Evolutionary conservation across 2,888 invertebrate genomes (phyloP), one percentile per base, ranked within the genome.

Genomic region (Andricus curvator): DNA sequence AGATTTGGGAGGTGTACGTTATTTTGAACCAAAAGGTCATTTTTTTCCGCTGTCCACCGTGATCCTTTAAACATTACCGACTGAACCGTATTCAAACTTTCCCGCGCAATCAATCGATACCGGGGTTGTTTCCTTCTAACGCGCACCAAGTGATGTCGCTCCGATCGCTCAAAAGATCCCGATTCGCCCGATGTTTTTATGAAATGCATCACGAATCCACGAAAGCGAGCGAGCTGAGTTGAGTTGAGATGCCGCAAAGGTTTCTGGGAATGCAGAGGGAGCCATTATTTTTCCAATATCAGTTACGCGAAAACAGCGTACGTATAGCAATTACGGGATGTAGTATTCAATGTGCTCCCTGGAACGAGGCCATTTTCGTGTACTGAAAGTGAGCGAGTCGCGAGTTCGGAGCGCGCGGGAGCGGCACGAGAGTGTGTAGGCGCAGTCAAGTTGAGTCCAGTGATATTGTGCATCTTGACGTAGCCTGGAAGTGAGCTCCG

Each of bases 231-330:
- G 77, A 81, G 87, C 85, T 88, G 37, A 33, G 89, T 87, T 76
- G 78, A 81, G 86, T 85, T 88, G 89, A 88, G 89, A 88, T 89
- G 90, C 87, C 93, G 93, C 93, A 93, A 93, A 91, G 93, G 92
- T 93, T 94, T 93, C 93, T 94, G 94, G 94, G 94, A 93, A 93
- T 93, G 92, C 92, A 93, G 94, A 93, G 93, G 94, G 93, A 94
- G 94, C 94, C 94, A 94, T 93, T 93, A 93, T 94, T 94, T 94
- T 94, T 93, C 89, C 93, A 93, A 93, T 93, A 93, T 93, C 93
- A 92, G 93, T 93, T 93, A 93, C 93, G 93, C 93, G 93, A 93
- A 92, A 89, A 91, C 88, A 89, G 89, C 89, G 90, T 88, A 90
- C 87, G 88, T 87, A 85, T 85, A 88, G 87, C 87, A 88, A 87